These are phyloP conservation scores for Zaprionus lineosus DNA, from an alignment of 2,888 invertebrate species.

Conservation along the genomic window DNA sequence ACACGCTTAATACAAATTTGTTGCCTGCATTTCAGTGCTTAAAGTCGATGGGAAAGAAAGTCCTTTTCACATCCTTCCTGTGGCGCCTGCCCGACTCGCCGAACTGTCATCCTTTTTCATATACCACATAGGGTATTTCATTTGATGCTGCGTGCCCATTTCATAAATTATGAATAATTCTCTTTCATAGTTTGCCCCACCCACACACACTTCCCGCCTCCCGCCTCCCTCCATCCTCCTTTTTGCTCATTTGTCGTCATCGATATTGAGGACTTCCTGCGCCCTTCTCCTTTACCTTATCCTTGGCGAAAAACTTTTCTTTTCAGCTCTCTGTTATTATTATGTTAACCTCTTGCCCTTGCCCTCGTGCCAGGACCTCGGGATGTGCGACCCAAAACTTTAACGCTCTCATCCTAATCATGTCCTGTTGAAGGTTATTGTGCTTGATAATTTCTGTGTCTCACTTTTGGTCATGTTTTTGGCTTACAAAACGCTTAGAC, in stretches of 20 bases:
- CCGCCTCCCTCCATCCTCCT: not conserved
- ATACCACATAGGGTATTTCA: too few relatives aligned
- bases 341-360: slow-evolving; percentile 38
- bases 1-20: slow-evolving; percentile 27
- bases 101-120: not conserved
- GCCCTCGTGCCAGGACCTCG: slow-evolving; percentile 10
- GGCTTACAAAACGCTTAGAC: slow-evolving; percentile 49
- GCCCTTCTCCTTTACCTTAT: too few relatives aligned
- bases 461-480: slow-evolving; percentile 11
- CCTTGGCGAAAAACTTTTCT: slow-evolving; percentile 35
- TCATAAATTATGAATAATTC: slow-evolving; percentile 58
- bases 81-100: slow-evolving; percentile 50
- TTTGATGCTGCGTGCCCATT: slow-evolving; percentile 26
- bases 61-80: not conserved
- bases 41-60: slow-evolving; percentile 30
- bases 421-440: slow-evolving; percentile 56
- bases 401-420: slow-evolving; percentile 37
- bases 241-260: slow-evolving; percentile 30
- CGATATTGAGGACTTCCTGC: slow-evolving; percentile 42
- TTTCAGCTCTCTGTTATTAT: slow-evolving; percentile 36
- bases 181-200: slow-evolving; percentile 41
- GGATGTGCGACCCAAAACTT: slow-evolving; percentile 37
- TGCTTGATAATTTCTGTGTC: slow-evolving; percentile 54
- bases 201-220: too few relatives aligned
- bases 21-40: slow-evolving; percentile 37